Percentiles rank a stretch among this genome's conserved stretches.
Evolutionary conservation across 1,140 invertebrate species (phyloP).

Genomic region (Dreissena polymorpha): DNA sequence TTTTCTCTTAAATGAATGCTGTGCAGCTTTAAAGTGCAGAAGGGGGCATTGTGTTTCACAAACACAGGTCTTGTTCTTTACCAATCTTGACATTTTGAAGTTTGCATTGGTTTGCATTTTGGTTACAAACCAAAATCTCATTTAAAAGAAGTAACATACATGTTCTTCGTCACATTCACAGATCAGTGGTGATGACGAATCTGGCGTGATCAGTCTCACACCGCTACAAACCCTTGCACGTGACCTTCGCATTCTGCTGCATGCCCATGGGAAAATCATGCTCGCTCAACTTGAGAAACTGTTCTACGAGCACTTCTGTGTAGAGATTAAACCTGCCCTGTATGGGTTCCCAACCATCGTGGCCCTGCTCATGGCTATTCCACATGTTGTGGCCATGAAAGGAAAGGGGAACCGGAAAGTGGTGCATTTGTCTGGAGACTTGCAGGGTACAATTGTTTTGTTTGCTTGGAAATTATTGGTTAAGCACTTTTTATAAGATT

Average conservation of each 20-base stretch:
- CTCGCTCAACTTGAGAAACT: conserved; percentile 82
- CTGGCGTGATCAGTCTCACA: conserved; percentile 81
- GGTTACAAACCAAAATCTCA: too few species aligned
- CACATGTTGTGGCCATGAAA: conserved; percentile 81
- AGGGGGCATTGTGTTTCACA: too few species aligned
- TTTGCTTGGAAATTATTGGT: not conserved
- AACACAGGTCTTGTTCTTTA: too few species aligned
- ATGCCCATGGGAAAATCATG: conserved; percentile 81
- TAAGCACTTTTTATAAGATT: too few species aligned
- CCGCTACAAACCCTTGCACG: conserved; percentile 83
- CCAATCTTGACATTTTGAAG: too few species aligned
- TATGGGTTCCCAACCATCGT: conserved; percentile 82
- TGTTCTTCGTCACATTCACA: conserved; percentile 6
- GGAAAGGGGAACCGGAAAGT: conserved; percentile 73
- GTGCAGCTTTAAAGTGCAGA: too few species aligned
- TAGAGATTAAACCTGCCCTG: conserved; percentile 81
- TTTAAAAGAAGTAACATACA: too few species aligned
- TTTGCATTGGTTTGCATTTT: too few species aligned
- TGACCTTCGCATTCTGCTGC: conserved; percentile 82
- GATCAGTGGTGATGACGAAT: conserved; percentile 70
- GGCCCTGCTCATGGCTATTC: conserved; percentile 82
- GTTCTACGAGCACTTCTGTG: conserved; percentile 82
- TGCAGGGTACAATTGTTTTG: conserved; percentile 61
- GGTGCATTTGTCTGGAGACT: conserved; percentile 67
- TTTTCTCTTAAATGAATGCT: too few species aligned